A percentile compares a stretch with the other conserved stretches of the same genome.
Conservation (phyloP, 2,113 vertebrate genomes). For the Heloderma charlesbogerti region DNA sequence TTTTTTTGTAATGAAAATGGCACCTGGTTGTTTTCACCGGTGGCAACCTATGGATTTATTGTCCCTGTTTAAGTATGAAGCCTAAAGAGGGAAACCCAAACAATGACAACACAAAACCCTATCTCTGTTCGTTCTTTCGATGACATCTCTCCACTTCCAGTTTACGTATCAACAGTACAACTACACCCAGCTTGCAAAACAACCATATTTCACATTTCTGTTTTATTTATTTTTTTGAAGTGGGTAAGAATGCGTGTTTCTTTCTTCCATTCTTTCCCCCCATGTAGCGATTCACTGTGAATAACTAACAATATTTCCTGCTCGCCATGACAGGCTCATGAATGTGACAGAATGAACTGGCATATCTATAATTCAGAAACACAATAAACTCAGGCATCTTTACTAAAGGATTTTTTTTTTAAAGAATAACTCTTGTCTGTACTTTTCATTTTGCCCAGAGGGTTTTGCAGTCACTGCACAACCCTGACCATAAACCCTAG, state of each 20-base stretch:
- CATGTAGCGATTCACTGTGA: conserved; percentile 22
- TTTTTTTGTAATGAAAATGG: not conserved
- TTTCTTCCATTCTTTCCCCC: not conserved
- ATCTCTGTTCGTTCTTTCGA: not conserved
- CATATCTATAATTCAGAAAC: conserved; percentile 45
- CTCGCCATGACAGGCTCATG: conserved; percentile 28
- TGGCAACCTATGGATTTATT: not conserved
- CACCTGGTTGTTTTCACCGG: not conserved
- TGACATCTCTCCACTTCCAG: not conserved
- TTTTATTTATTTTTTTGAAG: conserved; percentile 35
- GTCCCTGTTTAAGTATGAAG: conserved; percentile 28
- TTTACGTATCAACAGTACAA: conserved; percentile 20
- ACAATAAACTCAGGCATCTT: conserved; percentile 47
- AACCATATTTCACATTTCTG: not conserved
- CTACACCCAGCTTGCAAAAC: not conserved
- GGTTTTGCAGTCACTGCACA: conserved; percentile 49
- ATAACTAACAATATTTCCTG: conserved; percentile 24
- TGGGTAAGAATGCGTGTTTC: conserved; percentile 16
- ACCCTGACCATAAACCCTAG: conserved; percentile 43
- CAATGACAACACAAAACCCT: not conserved
- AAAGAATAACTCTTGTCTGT: conserved; percentile 20
- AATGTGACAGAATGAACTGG: conserved; percentile 41
- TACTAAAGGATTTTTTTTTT: conserved; percentile 23
- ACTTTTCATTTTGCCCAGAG: conserved; percentile 53
- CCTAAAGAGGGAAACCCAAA: not conserved